Base-by-base conservation (phyloP, 2,113 vertebrate species). In the Asarcornis scutulata region DNA sequence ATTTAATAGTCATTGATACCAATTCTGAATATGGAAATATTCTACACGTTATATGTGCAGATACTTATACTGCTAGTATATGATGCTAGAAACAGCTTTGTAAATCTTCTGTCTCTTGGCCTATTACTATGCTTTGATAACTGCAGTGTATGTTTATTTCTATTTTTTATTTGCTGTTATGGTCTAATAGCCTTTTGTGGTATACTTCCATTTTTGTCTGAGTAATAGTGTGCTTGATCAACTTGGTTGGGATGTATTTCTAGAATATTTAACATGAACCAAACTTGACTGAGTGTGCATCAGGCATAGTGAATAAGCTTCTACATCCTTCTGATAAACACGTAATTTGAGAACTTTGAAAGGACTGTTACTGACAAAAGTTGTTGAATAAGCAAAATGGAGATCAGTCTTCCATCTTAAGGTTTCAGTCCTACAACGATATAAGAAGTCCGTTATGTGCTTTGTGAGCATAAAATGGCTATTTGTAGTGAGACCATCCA, bases 151-250 rank as follows among this genome's bases (percentile, higher is more conserved):
- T 48, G 32, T 77, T 88, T 89, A 52, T 42, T 83, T 83, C 2
- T 23, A 62, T 34, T 62, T 89, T 92, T 86, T 89, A 66, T 86
- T 93, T 94, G 25, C 60, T 84, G 9, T 85, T 80, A 34, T 29
- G 6, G 46, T 86, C 52, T 34, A 86, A 53, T 15, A 87, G 46
- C 38, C 23, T 86, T 86, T 80, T 17, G 3, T 80, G 32, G 14
- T 84, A 56, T 63, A 53, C 58, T 71, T 91, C 48, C 60, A 42
- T 73, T n/a, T 95, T 96, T 88, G 42, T 66, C 63, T 78, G 36
- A 80, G 55, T 85, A 91, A 89, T 38, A 60, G 48, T 73, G 50
- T 83, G 59, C 66, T 77, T 91, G 85, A 62, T 95, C 78, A 85
- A 17, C 87, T 75, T 89, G 25, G 1, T 73, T 89, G 69, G 80